These are phyloP conservation scores for Bembecia ichneumoniformis DNA, from an alignment of 2,888 invertebrate species.

Conservation along the genomic window DNA sequence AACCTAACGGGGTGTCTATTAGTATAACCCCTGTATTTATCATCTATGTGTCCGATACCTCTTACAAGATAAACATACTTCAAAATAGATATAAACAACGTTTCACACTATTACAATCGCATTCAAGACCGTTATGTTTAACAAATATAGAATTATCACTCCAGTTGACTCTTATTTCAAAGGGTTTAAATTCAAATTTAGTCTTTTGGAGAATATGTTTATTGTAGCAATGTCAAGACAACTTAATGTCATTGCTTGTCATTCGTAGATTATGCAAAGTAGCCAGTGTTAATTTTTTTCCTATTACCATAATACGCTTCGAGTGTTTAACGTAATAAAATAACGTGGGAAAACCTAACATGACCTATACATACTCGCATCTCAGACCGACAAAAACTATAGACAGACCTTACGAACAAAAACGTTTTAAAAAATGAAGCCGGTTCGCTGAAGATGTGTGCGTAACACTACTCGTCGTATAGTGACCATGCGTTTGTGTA, in stretches of 20 bases:
- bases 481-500: no score
- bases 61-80: constrained; percentile 9
- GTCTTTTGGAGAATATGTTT: constrained; percentile 8
- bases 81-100: constrained; percentile 21
- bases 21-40: no score
- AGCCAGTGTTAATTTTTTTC: constrained; percentile 44
- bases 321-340: constrained; percentile 49
- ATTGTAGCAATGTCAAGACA: constrained; percentile 31
- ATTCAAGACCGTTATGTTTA: constrained; percentile 33
- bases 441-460: no score
- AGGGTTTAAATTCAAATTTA: constrained; percentile 9
- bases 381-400: no score
- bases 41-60: no score
- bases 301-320: constrained; percentile 54
- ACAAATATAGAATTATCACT: constrained; percentile 11
- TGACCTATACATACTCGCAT: not conserved
- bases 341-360: constrained; percentile 58
- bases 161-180: constrained; percentile 12
- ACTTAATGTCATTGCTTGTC: constrained; percentile 51
- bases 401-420: no score
- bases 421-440: no score
- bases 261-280: constrained; percentile 62
- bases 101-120: constrained; percentile 35
- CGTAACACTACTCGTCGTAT: no score
- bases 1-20: no score